Base-by-base conservation (phyloP, 1,140 invertebrate genomes). In the Lasioglossum albipes region DNA sequence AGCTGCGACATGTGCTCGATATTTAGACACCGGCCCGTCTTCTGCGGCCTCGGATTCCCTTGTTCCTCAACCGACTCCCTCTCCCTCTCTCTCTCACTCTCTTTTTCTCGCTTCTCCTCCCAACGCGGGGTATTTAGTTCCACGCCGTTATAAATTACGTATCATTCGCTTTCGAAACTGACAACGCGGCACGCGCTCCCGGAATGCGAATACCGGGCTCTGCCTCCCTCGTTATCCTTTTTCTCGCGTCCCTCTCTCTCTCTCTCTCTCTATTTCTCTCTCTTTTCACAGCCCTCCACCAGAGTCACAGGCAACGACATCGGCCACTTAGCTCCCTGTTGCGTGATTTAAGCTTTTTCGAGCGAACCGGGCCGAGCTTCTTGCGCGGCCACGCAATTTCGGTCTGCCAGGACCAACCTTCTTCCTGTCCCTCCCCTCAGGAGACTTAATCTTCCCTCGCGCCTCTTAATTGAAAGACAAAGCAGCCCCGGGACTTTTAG, bases 101-200 rank as follows among this genome's bases (percentile, higher is more conserved):
- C 65, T 49, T 61, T 54, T 7, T 27, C 66, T 41, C 79, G 61
- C 62, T 54, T 72, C 67, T 68, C 49, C 57, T 59, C 18, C 71
- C 42, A 80, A 83, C 66, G 36, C 36, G 45, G 76, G 70, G 79
- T 84, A 87, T 88, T 88, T 88, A 88, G 85, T 83, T 83, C 74
- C 81, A 49, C 82, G 81, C 72, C 79, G 84, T 87, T 88, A 88
- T 88, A 88, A 88, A 88, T 88, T 88, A 88, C 86, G 74, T 88
- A 88, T 88, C 87, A 88, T 86, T 88, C 87, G 80, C 86, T 85
- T 78, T 83, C 77, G 70, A 69, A 88, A 80, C 75, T 88, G 86
- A 88, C 87, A 84, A 65, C 79, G 71, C 42, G 86, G 87, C 87
- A 88, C 87, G 87, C 86, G 83, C 83, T 82, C 71, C 22, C 66